These are phyloP conservation scores for Urocolius indicus DNA, from an alignment of 2,113 vertebrate genomes.

Conservation along the genomic window DNA sequence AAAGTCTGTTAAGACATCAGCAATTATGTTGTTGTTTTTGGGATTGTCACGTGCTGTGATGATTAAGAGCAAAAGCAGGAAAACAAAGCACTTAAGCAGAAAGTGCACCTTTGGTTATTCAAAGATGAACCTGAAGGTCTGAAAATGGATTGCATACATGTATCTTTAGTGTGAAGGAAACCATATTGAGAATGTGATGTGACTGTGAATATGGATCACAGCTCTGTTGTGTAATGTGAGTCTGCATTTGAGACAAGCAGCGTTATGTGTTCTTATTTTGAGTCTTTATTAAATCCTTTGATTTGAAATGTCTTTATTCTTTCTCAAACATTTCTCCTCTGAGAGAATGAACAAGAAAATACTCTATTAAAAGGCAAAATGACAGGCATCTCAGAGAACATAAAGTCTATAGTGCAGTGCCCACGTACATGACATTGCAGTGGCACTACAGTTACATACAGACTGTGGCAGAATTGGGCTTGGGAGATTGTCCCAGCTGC, in stretches of 20 bases:
- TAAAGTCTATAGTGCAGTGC: not conserved
- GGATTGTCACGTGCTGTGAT: not conserved
- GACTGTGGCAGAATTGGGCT: not conserved
- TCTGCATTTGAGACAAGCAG: not conserved
- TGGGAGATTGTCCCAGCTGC: accelerated
- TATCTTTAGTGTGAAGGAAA: not conserved
- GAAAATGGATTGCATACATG: not conserved
- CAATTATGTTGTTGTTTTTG: not conserved
- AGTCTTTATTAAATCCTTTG: not conserved
- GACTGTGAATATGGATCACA: not conserved
- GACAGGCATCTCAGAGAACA: not conserved
- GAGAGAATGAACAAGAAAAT: not conserved
- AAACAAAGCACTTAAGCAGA: not conserved
- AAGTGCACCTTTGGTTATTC: not conserved
- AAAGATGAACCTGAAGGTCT: not conserved
- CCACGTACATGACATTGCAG: accelerated
- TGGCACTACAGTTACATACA: accelerated
- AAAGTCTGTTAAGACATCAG: not conserved
- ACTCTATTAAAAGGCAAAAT: not conserved
- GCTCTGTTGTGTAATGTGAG: not conserved
- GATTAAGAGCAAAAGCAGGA: not conserved
- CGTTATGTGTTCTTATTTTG: not conserved
- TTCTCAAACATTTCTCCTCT: not conserved
- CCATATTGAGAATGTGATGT: not conserved
- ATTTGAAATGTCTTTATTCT: not conserved